Evolutionary conservation across 2,113 vertebrate genomes (phyloP), one percentile per base, ranked within the genome.

Genomic region (Grammomys surdaster): DNA sequence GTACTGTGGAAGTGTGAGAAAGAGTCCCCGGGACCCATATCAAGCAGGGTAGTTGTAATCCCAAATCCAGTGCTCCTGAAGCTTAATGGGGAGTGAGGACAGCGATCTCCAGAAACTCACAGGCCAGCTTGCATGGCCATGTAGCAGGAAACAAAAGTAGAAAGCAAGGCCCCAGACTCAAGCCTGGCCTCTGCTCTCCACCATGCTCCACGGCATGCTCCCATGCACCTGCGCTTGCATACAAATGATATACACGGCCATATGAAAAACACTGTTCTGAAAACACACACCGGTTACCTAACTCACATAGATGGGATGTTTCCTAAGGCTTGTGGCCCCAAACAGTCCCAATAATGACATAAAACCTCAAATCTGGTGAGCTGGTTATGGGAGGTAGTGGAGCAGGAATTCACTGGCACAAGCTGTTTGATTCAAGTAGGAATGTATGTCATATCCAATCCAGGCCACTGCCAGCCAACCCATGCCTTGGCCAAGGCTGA

Each of bases 361-460:
- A 67, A 77, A 81, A 51, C 36, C 36, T 63, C 31, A 51, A 17
- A 51, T 80, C 48, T 88, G 46, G 90, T 77, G 40, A 97, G 70
- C 54, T 92, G 81, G 97, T 87, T 93, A 75, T 91, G 92, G 92
- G 51, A 88, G 56, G 31, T 40, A 7, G 4, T 70, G 93, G 92
- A 58, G 12, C 36, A 28, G 1, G 63, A 88, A 96, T 51, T 82
- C 31, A 51, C 12, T 85, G 63, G 43, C 88, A 89, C 91, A 54
- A 84, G 77, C 58, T 84, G 46, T 92, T 82, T 51, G 77, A 89
- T 26, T 96, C n/a, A 78, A 70, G 58, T 69, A 72, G 75, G 48
- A 70, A 10, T 58, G 69, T 80, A 89, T 88, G 81, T 56, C 86
- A 95, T n/a, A 40, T 58, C 87, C 46, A 48, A 85, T 93, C n/a